phyloP scores from a whole-genome alignment of 2,113 vertebrate genomes.

The Xenopus laevis region DNA sequence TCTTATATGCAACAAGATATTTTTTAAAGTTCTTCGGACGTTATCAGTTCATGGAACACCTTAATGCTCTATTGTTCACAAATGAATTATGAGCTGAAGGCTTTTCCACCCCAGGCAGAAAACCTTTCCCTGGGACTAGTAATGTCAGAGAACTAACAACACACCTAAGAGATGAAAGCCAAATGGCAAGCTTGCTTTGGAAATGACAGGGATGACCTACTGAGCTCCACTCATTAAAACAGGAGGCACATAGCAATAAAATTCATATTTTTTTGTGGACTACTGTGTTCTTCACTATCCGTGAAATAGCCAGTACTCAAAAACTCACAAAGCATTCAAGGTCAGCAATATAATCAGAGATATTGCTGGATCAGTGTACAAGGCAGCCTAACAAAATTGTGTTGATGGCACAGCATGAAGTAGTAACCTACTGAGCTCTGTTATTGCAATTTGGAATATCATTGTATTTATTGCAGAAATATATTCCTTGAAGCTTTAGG shows the following conservation, averaged over 20 bases:
- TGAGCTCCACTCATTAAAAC: neutral
- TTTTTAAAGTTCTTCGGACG: too few relatives aligned
- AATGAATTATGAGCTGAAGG: slow-evolving; percentile 15
- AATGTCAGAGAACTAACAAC: slow-evolving; percentile 8
- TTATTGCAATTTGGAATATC: neutral
- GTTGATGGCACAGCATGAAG: neutral
- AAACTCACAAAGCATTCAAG: neutral
- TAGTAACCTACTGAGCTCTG: neutral
- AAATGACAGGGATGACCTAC: neutral
- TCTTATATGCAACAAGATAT: too few relatives aligned
- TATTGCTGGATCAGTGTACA: neutral
- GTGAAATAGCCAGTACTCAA: neutral
- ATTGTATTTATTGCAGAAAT: neutral
- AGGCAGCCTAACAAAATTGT: neutral
- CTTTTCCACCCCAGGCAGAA: slow-evolving; percentile 5
- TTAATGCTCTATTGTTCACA: neutral
- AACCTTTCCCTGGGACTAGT: neutral
- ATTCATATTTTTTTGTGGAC: slow-evolving; percentile 21
- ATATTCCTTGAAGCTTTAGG: neutral
- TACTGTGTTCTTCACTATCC: neutral
- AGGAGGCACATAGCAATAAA: slow-evolving; percentile 11
- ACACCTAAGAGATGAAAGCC: slow-evolving; percentile 11
- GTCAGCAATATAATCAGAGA: neutral
- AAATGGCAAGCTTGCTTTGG: neutral
- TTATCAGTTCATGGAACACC: neutral